Base-by-base conservation (phyloP, 2,888 invertebrate genomes). In the Artemia sinica region DNA sequence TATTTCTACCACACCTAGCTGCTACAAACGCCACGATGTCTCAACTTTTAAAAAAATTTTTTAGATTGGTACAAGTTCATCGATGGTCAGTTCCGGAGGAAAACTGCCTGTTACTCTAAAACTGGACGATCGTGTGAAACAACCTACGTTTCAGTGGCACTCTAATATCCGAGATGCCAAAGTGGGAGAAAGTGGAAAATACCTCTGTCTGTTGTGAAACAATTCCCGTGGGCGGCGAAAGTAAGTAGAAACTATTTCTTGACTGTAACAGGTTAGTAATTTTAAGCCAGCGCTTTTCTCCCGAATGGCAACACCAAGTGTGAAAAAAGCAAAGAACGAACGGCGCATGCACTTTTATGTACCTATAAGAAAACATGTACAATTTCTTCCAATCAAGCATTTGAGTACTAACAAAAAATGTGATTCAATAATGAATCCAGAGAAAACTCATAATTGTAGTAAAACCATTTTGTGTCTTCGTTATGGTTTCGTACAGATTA, bases 111-210 rank as follows among this genome's bases (percentile, higher is more conserved):
- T n/a, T n/a, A n/a, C n/a, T n/a, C n/a, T 93, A n/a, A 84, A 86
- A 52, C 80, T 92, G 72, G 88, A 90, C 77, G 92, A 92, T 72
- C 84, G 93, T 74, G 88, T 92, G 28, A 89, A 90, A 75, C 92
- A 93, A 81, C 89, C n/a, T n/a, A n/a, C n/a, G n/a, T n/a, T n/a
- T 91, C 14, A 92, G 93, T 71, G 94, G 94, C 70, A 94, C 94
- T 71, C 81, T 96, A 74, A 90, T 74, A 92, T 96, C 73, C 86
- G 88, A 72, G 89, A 91, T 76, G 91, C 92, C 13, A 86, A 87
- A 75, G 90, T 92, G 65, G 88, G 89, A 75, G 95, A 96, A 78
- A 91, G 91, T 72, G 95, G 94, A 75, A 90, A 91, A 80, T 96
- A 95, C 77, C 80, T 91, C 71, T 95, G 95, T n/a, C n/a, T 78